phyloP scores from a whole-genome alignment of 2,113 vertebrate genomes.

The Tamias sibiricus region DNA sequence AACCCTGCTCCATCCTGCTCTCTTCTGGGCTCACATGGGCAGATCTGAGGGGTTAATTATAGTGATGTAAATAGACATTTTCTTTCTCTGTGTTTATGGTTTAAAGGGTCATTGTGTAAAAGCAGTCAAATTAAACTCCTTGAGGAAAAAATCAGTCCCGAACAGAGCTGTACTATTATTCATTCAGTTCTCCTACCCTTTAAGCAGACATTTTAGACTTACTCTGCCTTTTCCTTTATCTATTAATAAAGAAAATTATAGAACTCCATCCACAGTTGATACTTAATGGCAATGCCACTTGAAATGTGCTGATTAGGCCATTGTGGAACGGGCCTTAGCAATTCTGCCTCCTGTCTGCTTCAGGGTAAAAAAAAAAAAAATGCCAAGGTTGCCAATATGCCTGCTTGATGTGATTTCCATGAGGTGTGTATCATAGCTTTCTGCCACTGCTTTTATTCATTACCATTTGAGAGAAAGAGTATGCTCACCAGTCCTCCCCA shows the following conservation, averaged over 20 bases:
- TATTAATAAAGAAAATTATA: constrained; percentile 59
- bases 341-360: neutral
- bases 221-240: constrained; percentile 10
- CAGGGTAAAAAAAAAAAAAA: neutral
- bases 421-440: neutral
- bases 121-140: constrained; percentile 39
- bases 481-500: neutral
- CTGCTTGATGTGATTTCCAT: neutral
- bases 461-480: neutral
- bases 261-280: neutral
- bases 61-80: constrained; percentile 1
- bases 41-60: neutral
- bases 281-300: neutral
- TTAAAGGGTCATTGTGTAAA: constrained; percentile 50
- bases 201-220: constrained; percentile 19
- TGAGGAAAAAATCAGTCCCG: neutral
- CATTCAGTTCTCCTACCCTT: neutral
- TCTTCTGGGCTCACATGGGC: neutral
- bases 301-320: neutral
- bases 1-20: neutral
- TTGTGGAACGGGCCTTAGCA: neutral
- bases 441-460: neutral
- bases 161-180: neutral
- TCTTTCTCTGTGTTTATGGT: neutral
- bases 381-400: neutral